Evolutionary conservation across 2,888 invertebrate species (phyloP).

Genomic region (Drosophila macrothrix): DNA sequence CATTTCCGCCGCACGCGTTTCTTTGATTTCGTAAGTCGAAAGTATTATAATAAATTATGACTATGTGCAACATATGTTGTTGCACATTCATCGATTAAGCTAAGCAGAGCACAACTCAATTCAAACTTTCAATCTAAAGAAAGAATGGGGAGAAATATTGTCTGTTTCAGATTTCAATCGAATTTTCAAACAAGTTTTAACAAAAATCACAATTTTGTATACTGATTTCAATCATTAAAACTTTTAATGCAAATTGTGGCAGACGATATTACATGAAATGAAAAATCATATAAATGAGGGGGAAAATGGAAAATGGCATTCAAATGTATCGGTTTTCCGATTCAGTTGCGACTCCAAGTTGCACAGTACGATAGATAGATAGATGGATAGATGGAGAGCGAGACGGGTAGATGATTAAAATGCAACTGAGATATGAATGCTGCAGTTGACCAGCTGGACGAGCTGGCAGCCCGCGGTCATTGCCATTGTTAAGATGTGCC

Average conservation of each 20-base stretch:
- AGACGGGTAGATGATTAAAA: background rate
- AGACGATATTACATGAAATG: background rate
- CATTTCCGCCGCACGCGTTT: constrained; percentile 38
- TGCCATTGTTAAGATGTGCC: constrained; percentile 6
- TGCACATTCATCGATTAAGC: constrained; percentile 1
- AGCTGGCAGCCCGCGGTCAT: constrained; percentile 6
- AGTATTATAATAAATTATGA: constrained; percentile 4
- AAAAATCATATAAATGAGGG: background rate
- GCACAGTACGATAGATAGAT: background rate
- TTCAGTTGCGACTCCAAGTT: background rate
- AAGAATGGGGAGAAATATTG: background rate
- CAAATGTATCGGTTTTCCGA: constrained; percentile 3
- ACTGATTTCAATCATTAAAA: background rate
- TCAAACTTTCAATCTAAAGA: background rate
- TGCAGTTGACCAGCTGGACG: constrained; percentile 29
- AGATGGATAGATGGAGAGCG: background rate
- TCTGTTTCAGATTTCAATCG: background rate
- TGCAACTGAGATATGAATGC: background rate
- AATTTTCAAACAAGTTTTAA: background rate
- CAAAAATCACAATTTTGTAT: background rate
- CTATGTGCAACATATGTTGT: constrained; percentile 13
- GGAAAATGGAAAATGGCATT: background rate
- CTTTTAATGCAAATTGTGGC: background rate
- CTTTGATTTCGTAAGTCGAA: constrained; percentile 21
- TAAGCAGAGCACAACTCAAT: background rate